Base-by-base conservation (phyloP, 2,888 invertebrate genomes). In the Spisula subtruncata region DNA sequence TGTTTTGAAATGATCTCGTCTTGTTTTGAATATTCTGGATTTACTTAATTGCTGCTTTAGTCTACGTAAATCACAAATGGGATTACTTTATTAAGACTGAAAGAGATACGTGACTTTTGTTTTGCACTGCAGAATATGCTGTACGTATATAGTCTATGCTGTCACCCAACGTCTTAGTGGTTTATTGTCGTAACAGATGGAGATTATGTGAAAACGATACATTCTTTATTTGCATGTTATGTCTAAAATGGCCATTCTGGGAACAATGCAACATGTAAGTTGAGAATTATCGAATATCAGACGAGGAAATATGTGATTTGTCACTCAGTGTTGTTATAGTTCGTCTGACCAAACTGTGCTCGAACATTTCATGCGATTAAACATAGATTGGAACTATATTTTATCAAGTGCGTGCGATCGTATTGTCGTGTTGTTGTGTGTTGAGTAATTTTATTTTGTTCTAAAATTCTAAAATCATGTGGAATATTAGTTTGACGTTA, bases 401-500 rank as follows among this genome's bases (percentile, higher is more conserved):
- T n/a, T n/a, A 8, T 25, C 25, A 66, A 66, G 25, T n/a, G n/a
- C n/a, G n/a, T 66, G 60, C n/a, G 25, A 66, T 25, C 25, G 6
- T 66, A 8, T 66, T 0, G 56, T 20, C 12, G n/a, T 75, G 75
- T 75, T 2, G 6, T 12, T 12, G 10, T 29, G n/a, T n/a, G n/a
- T n/a, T n/a, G n/a, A n/a, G n/a, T n/a, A n/a, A 14, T 75, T 35
- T 16, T 16, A 14, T 25, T 32, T 1, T 32, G 6, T 32, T 32
- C 29, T 71, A 0, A n/a, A n/a, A n/a, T 29, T 32, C 12, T 32
- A 18, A 75, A 0, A 82, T 0, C 12, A 92, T 92, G 92, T 92
- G 92, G 92, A 91, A 92, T 86, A 88, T 94, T n/a, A 94, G 93
- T 10, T 54, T 94, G n/a, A 93, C 93, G 16, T 90, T 94, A 51